A percentile compares a stretch with the other conserved stretches of the same genome.
Evolutionary conservation across 2,797 vertebrate genomes (phyloP).

Genomic region (Serranus cabrilla): DNA sequence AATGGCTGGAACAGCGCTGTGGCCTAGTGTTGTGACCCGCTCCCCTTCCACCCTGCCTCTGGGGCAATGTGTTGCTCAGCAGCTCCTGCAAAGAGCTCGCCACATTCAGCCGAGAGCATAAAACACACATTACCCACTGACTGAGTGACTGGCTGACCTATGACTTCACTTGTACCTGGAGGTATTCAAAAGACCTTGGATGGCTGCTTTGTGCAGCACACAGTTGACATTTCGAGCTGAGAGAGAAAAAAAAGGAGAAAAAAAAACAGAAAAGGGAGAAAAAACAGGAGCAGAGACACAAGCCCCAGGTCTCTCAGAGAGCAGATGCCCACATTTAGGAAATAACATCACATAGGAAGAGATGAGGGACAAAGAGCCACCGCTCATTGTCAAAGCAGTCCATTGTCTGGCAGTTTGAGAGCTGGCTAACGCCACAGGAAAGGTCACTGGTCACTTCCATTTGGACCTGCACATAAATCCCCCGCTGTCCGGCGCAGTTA

Average conservation of each 20-base stretch:
- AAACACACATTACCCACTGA: conserved; percentile 78
- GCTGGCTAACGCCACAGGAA: conserved; percentile 77
- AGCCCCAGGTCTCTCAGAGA: conserved; percentile 61
- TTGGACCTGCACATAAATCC: conserved; percentile 83
- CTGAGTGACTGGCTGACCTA: conserved; percentile 82
- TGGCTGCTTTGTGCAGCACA: conserved; percentile 67
- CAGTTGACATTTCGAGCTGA: conserved; percentile 76
- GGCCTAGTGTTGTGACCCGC: conserved; percentile 50
- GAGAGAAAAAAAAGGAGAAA: conserved; percentile 38
- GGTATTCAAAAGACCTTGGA: conserved; percentile 78
- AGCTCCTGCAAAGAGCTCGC: conserved; percentile 55
- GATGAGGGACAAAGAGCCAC: conserved; percentile 74
- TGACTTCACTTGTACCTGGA: conserved; percentile 81
- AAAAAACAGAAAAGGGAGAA: conserved; percentile 14
- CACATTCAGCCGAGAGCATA: conserved; percentile 68
- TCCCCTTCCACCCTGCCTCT: conserved; percentile 59
- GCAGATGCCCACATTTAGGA: conserved; percentile 79
- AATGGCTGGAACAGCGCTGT: conserved; percentile 35
- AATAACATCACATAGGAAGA: conserved; percentile 77
- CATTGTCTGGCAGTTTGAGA: conserved; percentile 77
- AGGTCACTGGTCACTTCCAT: conserved; percentile 86
- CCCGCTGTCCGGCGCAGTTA: conserved; percentile 70
- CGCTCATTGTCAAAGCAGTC: conserved; percentile 77
- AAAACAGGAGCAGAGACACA: conserved; percentile 44
- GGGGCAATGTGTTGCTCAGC: conserved; percentile 61